phyloP scores from a whole-genome alignment of 2,797 vertebrate species.

The Fratercula arctica region DNA sequence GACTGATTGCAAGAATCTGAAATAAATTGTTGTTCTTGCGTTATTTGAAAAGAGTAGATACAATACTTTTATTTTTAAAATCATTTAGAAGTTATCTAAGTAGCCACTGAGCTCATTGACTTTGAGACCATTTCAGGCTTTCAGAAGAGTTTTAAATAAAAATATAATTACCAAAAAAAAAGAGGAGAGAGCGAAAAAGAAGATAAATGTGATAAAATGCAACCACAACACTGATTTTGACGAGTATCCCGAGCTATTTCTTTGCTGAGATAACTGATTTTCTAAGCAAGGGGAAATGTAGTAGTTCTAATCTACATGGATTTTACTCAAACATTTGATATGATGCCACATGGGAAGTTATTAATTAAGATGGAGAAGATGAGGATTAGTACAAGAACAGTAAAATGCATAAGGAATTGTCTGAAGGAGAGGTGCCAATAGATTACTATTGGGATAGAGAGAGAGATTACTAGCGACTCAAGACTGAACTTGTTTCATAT shows the following conservation, averaged over 20 bases:
- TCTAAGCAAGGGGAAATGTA: conserved; percentile 20
- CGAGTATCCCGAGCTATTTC: neutral
- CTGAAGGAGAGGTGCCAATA: conserved; percentile 1
- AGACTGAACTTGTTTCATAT: neutral
- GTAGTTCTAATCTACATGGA: conserved; percentile 32
- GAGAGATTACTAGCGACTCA: conserved; percentile 15
- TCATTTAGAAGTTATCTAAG: neutral
- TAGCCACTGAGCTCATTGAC: neutral
- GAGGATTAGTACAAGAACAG: conserved; percentile 36
- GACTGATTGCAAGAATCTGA: neutral
- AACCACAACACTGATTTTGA: neutral
- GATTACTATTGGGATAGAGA: neutral
- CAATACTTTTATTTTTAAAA: neutral
- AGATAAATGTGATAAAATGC: neutral
- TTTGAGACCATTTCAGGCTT: neutral
- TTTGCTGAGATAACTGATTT: conserved; percentile 14
- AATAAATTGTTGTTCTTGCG: neutral
- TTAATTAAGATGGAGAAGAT: conserved; percentile 51
- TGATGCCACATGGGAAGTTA: conserved; percentile 51
- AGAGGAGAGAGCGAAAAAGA: neutral
- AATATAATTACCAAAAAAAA: neutral
- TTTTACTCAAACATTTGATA: conserved; percentile 52
- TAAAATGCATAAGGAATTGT: neutral
- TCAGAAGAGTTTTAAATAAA: neutral
- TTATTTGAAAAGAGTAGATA: neutral